Evolutionary conservation across 1,140 invertebrate species (phyloP).

Genomic region (Drosophila hydei): DNA sequence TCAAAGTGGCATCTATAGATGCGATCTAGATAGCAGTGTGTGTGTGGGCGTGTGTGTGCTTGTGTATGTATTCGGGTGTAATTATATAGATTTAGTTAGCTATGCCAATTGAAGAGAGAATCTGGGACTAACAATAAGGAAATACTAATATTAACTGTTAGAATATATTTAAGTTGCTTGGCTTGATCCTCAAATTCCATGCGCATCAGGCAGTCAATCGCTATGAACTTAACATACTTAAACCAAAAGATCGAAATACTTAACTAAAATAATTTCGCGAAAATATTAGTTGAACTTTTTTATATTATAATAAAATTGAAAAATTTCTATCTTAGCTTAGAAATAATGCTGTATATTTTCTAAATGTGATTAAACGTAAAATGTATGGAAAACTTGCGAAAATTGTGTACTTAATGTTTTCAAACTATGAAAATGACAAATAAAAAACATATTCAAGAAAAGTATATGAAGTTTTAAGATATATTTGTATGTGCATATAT

Average conservation of each 20-base stretch:
- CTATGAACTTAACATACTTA: conserved; percentile 32
- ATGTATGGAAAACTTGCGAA: neutral
- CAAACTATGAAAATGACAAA: neutral
- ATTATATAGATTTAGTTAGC: conserved; percentile 72
- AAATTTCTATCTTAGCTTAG: conserved; percentile 53
- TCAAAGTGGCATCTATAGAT: conserved; percentile 5
- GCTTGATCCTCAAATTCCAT: conserved; percentile 31
- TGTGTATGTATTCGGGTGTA: conserved; percentile 14
- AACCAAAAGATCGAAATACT: conserved; percentile 52
- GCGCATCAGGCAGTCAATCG: conserved; percentile 20
- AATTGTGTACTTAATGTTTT: neutral
- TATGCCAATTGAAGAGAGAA: conserved; percentile 68
- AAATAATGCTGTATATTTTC: conserved; percentile 73
- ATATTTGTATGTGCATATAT: too few relatives aligned
- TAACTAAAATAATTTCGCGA: conserved; percentile 39
- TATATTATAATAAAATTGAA: conserved; percentile 39
- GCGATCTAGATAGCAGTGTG: conserved; percentile 13
- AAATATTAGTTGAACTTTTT: conserved; percentile 60
- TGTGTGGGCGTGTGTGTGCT: conserved; percentile 16
- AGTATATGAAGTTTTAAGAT: too few relatives aligned
- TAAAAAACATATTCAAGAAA: neutral
- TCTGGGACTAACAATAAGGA: conserved; percentile 65
- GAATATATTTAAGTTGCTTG: conserved; percentile 47
- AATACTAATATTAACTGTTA: conserved; percentile 49
- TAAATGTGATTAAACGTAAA: conserved; percentile 71